Base-by-base conservation (phyloP, 2,797 vertebrate species). In the Oreortyx pictus region DNA sequence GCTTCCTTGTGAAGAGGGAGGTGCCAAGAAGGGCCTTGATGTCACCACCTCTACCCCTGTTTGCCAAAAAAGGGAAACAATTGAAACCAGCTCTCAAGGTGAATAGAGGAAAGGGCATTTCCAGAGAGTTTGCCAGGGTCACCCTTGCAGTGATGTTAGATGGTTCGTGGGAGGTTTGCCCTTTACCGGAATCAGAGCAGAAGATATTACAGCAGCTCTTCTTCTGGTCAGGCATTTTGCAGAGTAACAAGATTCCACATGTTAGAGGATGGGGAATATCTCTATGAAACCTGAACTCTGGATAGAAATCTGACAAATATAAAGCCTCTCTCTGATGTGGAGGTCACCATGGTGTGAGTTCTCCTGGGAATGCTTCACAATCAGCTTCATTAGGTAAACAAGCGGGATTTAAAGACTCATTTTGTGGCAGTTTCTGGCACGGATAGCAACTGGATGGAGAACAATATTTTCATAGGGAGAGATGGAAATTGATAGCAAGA, bases 1-100 rank as follows among this genome's bases (percentile, higher is more conserved):
- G 96, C 96, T 97, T 97, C 96, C 91, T 95, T 95, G 95, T 97
- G 97, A 97, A 97, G 97, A 97, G 96, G 91, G 96, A 97, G 96
- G 97, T 95, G 97, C 91, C 83, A 93, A 95, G 93, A 95, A 96
- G 84, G 95, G 90, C 82, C 86, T 94, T 54, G 96, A 96, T 97
- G 96, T 97, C 96, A 94, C 96, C 96, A 96, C 94, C 97, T 97
- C 97, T 97, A 96, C 92, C 91, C 95, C 93, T 68, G 76, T 94
- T 97, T 96, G 80, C 92, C 74, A 94, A 64, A 4, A 89, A 94
- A 92, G 88, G 83, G 95, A 82, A 74, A 89, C 95, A 96, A 96
- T 96, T 97, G 96, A 96, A 96, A 97, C 86, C 96, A 97, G 96
- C 59, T 94, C 91, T 94, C 66, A 61, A 77, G 82, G 85, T 70